Evolutionary conservation across 2,888 invertebrate species (phyloP), one percentile per base, ranked within the genome.

Genomic region (Uropetala carovei): DNA sequence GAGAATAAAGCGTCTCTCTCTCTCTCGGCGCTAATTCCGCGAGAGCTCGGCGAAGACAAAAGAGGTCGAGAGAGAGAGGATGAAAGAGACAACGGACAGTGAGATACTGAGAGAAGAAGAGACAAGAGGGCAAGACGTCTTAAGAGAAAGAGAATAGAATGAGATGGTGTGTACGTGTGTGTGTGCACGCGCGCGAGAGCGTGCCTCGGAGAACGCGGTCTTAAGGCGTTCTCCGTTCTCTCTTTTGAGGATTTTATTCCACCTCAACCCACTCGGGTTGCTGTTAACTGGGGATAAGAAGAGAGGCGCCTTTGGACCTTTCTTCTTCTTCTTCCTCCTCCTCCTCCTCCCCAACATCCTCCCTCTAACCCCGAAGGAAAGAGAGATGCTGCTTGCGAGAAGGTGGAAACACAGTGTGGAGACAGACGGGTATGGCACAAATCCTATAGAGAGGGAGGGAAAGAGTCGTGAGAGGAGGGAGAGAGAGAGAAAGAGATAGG

Each of bases 371-470:
- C 56, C 27, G n/a, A 18, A n/a, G 56, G 89, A 5, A 18, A 27
- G 60, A 60, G 60, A 43, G 89, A 64, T 43, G 43, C 60, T 89
- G 43, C 30, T n/a, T 83, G 83, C 83, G 57, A 60, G 60, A 30
- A 86, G 86, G 59, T 64, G 89, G 89, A 89, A 89, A 89, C 89
- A 89, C 89, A 64, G 64, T 89, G 89, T 89, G 89, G 89, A 89
- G 89, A 89, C 89, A 64, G 64, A 89, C 30, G 89, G 86, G 30
- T 86, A 86, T 86, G 86, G 64, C 89, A 30, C 30, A 89, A 89
- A 89, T 64, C 64, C 89, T 27, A 64, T 22, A 89, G 83, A 11
- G n/a, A 43, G 83, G 43, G 57, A n/a, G 56, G 56, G 83, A 16
- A 83, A 83, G n/a, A 27, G 75, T 22, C n/a, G 75, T 75, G 22